Base-by-base conservation (phyloP, 2,888 invertebrate genomes). In the Ryuthela nishihirai region DNA sequence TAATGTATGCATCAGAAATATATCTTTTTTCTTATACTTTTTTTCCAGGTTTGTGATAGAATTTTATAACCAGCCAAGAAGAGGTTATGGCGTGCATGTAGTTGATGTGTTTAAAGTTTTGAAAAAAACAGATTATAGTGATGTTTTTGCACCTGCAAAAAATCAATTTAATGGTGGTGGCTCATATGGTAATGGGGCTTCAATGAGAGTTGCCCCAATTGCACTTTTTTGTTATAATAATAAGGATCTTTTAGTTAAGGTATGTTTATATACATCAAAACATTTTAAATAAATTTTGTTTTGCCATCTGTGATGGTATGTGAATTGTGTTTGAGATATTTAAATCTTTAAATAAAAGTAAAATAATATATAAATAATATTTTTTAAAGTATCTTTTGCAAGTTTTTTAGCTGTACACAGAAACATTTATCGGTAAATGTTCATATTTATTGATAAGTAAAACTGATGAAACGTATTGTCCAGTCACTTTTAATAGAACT, bases 141-240 rank as follows among this genome's bases (percentile, higher is more conserved):
- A 86, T 72, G 74, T 83, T 2, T 80, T 78, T 67, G 74, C 73
- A 44, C 85, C 87, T 24, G 85, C 85, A 2, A 76, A 71, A 43
- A 77, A 80, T 65, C 84, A 85, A 70, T 86, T 85, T 71, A 72
- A 77, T 66, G 85, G 86, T 2, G 66, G 69, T 9, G 87, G 87
- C 1, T 86, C 85, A 1, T 85, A 78, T 73, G 87, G 87, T n/a
- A 87, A 87, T 73, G 87, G 87, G 1, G 85, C 83, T 39, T 85
- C 85, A 1, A 87, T 87, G 86, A 76, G 87, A 67, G 76, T 85
- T 23, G 75, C 83, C 20, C 87, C 87, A 2, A 73, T 84, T 35
- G 80, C 83, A 0, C 72, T 87, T 39, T 85, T 80, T 71, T 81
- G 76, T 64, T 50, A 65, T 49, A 42, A 78, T 54, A 32, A 63